Percentiles rank a stretch among this genome's conserved stretches.
Conservation (phyloP, 2,113 vertebrate genomes). For the Talpa occidentalis region DNA sequence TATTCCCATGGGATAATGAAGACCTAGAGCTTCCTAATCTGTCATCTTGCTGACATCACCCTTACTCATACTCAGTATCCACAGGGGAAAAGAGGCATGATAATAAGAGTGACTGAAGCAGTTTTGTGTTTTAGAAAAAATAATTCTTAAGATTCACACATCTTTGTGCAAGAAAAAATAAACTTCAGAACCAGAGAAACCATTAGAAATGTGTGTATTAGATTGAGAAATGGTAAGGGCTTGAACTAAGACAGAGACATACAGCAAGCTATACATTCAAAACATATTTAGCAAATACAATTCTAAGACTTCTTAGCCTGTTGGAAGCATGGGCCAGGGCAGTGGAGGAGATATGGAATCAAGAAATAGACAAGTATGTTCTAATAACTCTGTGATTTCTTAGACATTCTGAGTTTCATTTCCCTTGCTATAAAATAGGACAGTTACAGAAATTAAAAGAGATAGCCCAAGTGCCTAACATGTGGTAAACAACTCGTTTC, state of each 20-base stretch:
- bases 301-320: neutral
- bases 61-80: neutral
- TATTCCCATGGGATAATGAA: neutral
- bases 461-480: neutral
- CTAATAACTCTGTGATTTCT: neutral
- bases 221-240: neutral
- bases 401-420: neutral
- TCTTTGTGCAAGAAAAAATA: neutral
- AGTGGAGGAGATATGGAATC: neutral
- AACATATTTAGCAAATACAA: neutral
- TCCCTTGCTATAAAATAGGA: neutral
- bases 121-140: neutral
- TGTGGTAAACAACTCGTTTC: neutral
- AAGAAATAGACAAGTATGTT: neutral
- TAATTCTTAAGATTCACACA: neutral
- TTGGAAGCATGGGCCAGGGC: neutral
- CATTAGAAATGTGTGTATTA: neutral
- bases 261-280: neutral
- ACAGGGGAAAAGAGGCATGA: neutral
- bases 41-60: neutral
- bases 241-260: neutral
- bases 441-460: neutral
- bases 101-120: neutral
- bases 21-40: neutral
- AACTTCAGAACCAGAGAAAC: neutral